Evolutionary conservation across 2,113 vertebrate genomes (phyloP), one percentile per base, ranked within the genome.

Genomic region (Acanthochromis polyacanthus): DNA sequence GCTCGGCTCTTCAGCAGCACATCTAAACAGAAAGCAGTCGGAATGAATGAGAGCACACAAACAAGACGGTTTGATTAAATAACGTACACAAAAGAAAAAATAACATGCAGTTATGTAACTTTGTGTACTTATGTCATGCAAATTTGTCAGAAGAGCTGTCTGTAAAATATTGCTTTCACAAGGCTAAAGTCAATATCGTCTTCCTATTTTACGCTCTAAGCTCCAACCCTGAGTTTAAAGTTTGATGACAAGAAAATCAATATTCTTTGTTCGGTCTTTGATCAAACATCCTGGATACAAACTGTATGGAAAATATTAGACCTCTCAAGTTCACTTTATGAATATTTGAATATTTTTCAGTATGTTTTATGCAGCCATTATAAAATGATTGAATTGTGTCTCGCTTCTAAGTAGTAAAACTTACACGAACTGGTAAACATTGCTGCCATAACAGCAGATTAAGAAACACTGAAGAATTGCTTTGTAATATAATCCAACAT

Each of bases 31-130:
- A 80, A 68, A 40, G 11, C 45, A 70, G 45, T 15, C 50, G 45
- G 69, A 22, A 59, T 61, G 51, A 76, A 50, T 71, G 15, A 58
- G 45, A 77, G 22, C 10, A 68, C 62, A 80, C 23, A 68, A 25
- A 67, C 32, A 46, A 60, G 28, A 51, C 38, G 45, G 40, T 32
- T 15, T 43, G 38, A 81, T 74, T 82, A 22, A 68, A 78, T 20
- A 57, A 48, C 38, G 38, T 43, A 55, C 56, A 64, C 43, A 61
- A 50, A 25, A 50, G 62, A 55, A 63, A 67, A 63, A 43, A 40
- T 28, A 53, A 63, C 14, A 79, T 3, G 60, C 17, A 50, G 11
- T 72, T 72, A 51, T 69, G 53, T 48, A 75, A 74, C 67, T 61
- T 8, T 36, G 32, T 36, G 30, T 32, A 10, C 25, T 25, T 20